Percentiles rank a stretch among this genome's conserved stretches.
Evolutionary conservation across 1,140 invertebrate genomes (phyloP).

Genomic region (Drosophila lacteicornis): DNA sequence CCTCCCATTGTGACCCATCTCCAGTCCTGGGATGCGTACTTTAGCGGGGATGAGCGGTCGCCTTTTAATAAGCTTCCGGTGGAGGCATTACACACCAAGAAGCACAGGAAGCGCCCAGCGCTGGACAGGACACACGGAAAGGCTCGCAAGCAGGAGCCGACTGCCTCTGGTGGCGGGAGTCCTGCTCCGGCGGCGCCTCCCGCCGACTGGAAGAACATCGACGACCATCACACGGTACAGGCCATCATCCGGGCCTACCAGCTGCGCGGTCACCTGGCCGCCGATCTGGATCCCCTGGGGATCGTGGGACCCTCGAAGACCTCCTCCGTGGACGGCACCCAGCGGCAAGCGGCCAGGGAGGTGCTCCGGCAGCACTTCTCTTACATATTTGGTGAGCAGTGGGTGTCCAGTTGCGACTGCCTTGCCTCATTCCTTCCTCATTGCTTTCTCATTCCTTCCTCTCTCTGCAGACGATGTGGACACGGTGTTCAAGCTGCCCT

Average conservation of each 20-base stretch:
- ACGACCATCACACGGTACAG: conserved; percentile 98
- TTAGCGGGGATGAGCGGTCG: conserved; percentile 24
- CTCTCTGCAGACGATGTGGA: conserved; percentile 57
- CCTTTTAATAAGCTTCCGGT: background rate
- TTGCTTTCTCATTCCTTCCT: too few species aligned
- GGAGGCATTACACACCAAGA: background rate
- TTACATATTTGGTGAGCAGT: conserved; percentile 61
- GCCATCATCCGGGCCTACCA: conserved; percentile 99
- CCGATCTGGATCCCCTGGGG: conserved; percentile 96
- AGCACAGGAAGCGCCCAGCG: background rate
- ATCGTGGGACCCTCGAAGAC: conserved; percentile 85
- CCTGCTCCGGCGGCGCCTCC: conserved; percentile 9
- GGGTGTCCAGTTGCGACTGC: background rate
- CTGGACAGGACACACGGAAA: background rate
- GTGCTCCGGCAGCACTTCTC: conserved; percentile 68
- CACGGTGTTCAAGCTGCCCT: conserved; percentile 62
- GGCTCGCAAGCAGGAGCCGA: background rate
- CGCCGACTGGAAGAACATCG: conserved; percentile 94
- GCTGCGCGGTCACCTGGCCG: conserved; percentile 96
- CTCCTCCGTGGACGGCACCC: conserved; percentile 71
- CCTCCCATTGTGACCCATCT: too few species aligned
- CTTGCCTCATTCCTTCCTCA: background rate
- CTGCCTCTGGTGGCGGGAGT: background rate
- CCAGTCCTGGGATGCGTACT: conserved; percentile 52
- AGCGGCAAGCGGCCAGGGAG: conserved; percentile 84